These are phyloP conservation scores for Holotrichia oblita DNA, from an alignment of 1,140 invertebrate genomes.

Conservation along the genomic window DNA sequence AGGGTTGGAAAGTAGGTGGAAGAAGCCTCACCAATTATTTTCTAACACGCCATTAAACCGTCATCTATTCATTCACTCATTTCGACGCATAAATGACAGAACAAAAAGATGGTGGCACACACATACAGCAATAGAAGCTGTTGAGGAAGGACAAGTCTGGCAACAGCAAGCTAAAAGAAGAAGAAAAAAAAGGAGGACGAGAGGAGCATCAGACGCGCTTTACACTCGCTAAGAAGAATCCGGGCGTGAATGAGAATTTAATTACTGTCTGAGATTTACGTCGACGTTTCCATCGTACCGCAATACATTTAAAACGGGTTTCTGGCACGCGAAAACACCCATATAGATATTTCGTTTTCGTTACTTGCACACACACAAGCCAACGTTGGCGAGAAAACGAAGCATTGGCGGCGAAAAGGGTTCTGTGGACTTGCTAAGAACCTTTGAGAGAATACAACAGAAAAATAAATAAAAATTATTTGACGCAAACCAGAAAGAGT, in stretches of 20 bases:
- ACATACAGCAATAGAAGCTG: background rate
- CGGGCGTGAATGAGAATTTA: constrained; percentile 33
- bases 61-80: background rate
- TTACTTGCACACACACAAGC: background rate
- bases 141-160: background rate
- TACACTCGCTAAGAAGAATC: constrained; percentile 6
- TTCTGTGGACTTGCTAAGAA: no score
- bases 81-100: background rate
- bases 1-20: background rate
- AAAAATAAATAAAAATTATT: no score
- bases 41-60: constrained; percentile 31
- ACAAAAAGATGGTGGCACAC: background rate
- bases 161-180: background rate
- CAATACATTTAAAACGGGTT: constrained; percentile 25
- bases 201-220: constrained; percentile 17
- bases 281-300: constrained; percentile 24
- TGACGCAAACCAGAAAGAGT: no score
- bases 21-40: constrained; percentile 24
- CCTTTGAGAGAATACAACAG: no score
- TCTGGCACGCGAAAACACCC: constrained; percentile 21
- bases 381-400: background rate
- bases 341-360: constrained; percentile 28
- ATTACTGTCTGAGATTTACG: constrained; percentile 36
- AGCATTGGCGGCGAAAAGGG: no score
- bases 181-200: background rate